phyloP scores from a whole-genome alignment of 2,797 vertebrate genomes.

The Nasua narica region DNA sequence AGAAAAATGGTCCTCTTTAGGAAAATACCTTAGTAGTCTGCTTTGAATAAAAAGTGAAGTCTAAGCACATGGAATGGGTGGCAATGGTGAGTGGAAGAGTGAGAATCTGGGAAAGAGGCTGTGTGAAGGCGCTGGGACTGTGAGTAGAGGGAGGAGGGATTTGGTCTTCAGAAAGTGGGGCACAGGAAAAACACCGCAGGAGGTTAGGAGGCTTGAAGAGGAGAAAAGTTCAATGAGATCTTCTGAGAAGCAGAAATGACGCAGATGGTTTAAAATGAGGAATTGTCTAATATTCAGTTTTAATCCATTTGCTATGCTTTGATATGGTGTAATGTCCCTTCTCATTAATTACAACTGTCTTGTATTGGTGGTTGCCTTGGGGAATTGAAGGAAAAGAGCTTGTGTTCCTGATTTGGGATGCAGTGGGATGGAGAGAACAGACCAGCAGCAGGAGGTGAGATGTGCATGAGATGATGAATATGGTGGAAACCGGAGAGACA shows the following conservation, averaged over 20 bases:
- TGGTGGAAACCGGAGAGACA: not conserved
- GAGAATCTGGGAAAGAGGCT: not conserved
- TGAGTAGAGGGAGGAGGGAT: not conserved
- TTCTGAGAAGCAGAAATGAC: constrained; percentile 27
- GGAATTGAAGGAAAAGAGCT: not conserved
- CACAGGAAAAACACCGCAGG: not conserved
- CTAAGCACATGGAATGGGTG: not conserved
- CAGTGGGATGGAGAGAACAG: not conserved
- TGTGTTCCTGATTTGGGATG: not conserved
- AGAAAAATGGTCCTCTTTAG: not conserved
- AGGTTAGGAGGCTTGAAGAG: not conserved
- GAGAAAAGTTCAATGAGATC: not conserved
- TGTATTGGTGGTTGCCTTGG: not conserved
- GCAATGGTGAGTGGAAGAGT: not conserved
- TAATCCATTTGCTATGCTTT: not conserved
- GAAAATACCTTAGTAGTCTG: not conserved
- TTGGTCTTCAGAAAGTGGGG: not conserved
- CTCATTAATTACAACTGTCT: not conserved
- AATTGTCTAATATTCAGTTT: not conserved
- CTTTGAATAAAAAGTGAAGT: not conserved
- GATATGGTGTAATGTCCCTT: not conserved
- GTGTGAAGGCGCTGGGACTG: not conserved
- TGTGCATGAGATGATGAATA: not conserved
- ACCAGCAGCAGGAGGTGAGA: not conserved
- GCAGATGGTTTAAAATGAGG: not conserved